phyloP scores from a whole-genome alignment of 2,797 vertebrate genomes.

The Sebastes melanostomus region DNA sequence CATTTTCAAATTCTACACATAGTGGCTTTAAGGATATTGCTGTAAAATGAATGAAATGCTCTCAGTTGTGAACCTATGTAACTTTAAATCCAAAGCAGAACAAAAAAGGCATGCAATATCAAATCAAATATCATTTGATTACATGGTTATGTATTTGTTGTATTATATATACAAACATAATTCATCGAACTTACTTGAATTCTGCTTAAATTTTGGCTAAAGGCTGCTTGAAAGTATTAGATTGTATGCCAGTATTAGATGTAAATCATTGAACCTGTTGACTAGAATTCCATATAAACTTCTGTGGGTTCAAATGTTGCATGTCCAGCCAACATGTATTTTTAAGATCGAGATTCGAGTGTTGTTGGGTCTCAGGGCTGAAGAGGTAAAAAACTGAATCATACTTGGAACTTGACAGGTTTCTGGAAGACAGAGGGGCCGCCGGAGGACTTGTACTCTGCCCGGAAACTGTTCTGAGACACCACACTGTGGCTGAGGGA shows the following conservation, averaged over 20 bases:
- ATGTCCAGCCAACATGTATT: background rate
- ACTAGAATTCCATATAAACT: background rate
- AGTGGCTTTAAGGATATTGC: background rate
- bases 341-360: background rate
- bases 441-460: constrained; percentile 91
- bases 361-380: background rate
- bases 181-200: background rate
- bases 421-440: constrained; percentile 96
- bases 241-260: background rate
- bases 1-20: background rate
- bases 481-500: constrained; percentile 94
- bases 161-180: background rate
- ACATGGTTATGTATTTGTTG: background rate
- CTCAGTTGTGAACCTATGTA: background rate
- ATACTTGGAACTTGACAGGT: constrained; percentile 91
- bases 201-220: background rate
- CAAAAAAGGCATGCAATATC: background rate
- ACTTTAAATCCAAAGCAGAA: background rate
- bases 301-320: background rate
- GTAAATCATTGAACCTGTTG: background rate
- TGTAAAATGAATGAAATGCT: background rate
- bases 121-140: background rate
- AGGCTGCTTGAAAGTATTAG: background rate
- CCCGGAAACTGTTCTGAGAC: constrained; percentile 94
- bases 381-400: background rate